phyloP scores from a whole-genome alignment of 1,140 invertebrate species.

The Acromyrmex echinatior region DNA sequence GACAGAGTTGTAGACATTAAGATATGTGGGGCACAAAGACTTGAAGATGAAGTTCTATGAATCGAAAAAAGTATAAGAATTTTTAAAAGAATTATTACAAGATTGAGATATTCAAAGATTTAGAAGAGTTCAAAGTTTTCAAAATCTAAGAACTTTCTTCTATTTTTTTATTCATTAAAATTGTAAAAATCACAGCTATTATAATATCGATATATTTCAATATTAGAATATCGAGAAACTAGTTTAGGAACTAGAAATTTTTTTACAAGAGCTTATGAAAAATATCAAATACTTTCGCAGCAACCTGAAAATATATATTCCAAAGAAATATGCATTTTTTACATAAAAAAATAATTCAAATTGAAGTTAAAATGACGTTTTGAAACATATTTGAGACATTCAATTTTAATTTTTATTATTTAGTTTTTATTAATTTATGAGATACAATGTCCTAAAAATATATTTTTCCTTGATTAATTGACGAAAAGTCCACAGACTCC shows the following conservation, averaged over 20 bases:
- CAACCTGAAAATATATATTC: conserved; percentile 5
- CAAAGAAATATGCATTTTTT: neutral
- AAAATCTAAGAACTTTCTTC: conserved; percentile 11
- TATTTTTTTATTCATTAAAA: conserved; percentile 31
- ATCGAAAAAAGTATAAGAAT: neutral
- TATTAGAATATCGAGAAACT: neutral
- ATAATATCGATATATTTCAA: neutral
- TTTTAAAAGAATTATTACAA: neutral
- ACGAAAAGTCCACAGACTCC: neutral
- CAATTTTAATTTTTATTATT: neutral
- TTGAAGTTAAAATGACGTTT: neutral
- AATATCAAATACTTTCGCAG: conserved; percentile 11
- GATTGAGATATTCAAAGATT: conserved; percentile 19
- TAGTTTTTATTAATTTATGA: neutral
- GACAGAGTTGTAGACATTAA: neutral
- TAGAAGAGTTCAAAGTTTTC: neutral
- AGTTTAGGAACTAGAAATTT: neutral
- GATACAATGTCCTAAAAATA: neutral
- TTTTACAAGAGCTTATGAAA: neutral
- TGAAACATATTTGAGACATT: neutral
- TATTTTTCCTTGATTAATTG: too few relatives aligned
- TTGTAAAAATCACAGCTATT: conserved; percentile 1
- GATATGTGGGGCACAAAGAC: neutral
- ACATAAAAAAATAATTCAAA: neutral
- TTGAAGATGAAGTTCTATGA: neutral